phyloP scores from a whole-genome alignment of 1,140 invertebrate species.

The Ostrea denselamellosa region DNA sequence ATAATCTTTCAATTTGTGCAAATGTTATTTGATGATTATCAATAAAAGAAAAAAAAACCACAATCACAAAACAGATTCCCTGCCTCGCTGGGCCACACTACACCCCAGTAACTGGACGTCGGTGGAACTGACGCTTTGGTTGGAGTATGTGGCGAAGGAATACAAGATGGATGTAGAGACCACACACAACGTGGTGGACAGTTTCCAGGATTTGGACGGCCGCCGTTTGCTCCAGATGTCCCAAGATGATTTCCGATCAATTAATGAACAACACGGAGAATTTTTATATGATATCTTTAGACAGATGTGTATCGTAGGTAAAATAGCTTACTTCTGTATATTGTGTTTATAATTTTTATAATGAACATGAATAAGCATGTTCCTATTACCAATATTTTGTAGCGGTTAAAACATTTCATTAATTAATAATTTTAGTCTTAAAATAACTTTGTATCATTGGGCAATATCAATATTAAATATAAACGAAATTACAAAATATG shows the following conservation, averaged over 20 bases:
- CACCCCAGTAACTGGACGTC: conserved; percentile 43
- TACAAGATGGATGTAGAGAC: conserved; percentile 27
- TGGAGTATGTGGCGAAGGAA: conserved; percentile 39
- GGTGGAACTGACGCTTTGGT: neutral
- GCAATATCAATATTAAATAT: too few relatives aligned
- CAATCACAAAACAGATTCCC: neutral
- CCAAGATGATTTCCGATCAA: neutral
- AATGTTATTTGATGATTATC: too few relatives aligned
- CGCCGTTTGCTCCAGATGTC: conserved; percentile 2
- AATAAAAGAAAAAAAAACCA: too few relatives aligned
- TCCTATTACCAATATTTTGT: too few relatives aligned
- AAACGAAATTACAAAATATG: too few relatives aligned
- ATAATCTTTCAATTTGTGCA: too few relatives aligned
- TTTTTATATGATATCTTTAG: conserved; percentile 31
- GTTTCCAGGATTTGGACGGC: conserved; percentile 30
- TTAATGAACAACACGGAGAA: conserved; percentile 25
- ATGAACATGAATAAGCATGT: too few relatives aligned
- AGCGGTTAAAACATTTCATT: too few relatives aligned
- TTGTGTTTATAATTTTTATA: neutral
- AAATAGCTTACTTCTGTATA: neutral
- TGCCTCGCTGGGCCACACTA: conserved; percentile 10
- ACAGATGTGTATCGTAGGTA: conserved; percentile 35
- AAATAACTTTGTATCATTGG: too few relatives aligned
- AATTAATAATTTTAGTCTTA: too few relatives aligned
- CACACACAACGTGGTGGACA: neutral